phyloP scores from a whole-genome alignment of 2,113 vertebrate genomes.

The Grantiella picta region DNA sequence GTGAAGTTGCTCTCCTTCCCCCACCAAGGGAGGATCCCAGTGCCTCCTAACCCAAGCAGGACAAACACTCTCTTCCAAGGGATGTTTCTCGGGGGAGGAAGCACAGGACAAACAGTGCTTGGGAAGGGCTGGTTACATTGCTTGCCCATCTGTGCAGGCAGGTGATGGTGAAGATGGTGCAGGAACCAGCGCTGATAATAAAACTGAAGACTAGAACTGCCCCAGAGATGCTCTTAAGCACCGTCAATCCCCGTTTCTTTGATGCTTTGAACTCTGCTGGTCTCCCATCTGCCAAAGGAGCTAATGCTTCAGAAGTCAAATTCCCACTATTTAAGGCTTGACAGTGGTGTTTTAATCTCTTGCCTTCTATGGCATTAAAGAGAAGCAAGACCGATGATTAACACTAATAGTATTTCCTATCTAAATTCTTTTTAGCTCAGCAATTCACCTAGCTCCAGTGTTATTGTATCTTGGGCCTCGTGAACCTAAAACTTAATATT shows the following conservation, averaged over 20 bases:
- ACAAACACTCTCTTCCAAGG: accelerated
- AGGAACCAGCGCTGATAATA: neutral
- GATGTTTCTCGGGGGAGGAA: neutral
- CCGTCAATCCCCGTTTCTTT: neutral
- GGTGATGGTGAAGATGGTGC: neutral
- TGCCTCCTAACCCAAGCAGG: neutral
- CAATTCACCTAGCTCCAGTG: neutral
- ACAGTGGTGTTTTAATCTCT: conserved; percentile 48
- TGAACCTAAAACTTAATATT: neutral
- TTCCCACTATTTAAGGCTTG: conserved; percentile 19
- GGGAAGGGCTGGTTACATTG: neutral
- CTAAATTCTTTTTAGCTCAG: neutral
- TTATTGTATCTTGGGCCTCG: neutral
- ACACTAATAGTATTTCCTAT: conserved; percentile 26
- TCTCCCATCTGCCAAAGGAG: conserved; percentile 34
- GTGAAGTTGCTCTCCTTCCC: neutral
- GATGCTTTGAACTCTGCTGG: conserved; percentile 43
- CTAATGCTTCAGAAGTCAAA: conserved; percentile 30
- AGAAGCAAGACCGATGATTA: conserved; percentile 30
- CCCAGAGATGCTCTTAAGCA: neutral
- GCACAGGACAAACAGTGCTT: neutral
- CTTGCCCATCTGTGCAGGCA: accelerated
- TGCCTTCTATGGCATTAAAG: conserved; percentile 39
- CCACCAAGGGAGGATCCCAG: neutral
- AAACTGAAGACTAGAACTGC: neutral